These are phyloP conservation scores for Cyclophora albipunctata DNA, from an alignment of 2,888 invertebrate genomes.

Conservation along the genomic window DNA sequence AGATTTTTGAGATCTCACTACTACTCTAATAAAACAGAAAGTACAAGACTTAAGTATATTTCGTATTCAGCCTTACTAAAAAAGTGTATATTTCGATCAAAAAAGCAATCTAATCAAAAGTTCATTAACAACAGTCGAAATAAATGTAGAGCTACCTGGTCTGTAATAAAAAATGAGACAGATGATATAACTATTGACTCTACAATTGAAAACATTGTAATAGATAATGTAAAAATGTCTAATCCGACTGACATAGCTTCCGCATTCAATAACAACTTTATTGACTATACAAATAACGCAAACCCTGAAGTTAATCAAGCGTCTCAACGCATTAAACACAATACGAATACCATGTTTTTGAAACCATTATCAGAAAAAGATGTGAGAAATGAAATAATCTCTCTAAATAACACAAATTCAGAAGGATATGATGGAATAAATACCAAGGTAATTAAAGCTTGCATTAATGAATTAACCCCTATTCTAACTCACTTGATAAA, in stretches of 20 bases:
- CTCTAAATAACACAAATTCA: conserved; percentile 7
- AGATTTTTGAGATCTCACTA: not conserved
- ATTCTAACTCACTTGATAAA: conserved; percentile 6
- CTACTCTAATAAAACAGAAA: not conserved
- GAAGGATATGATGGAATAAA: conserved; percentile 9
- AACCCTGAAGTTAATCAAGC: too few relatives aligned
- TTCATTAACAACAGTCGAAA: not conserved
- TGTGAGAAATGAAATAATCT: conserved; percentile 2
- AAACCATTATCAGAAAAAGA: conserved; percentile 2
- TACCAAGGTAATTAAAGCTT: conserved; percentile 7
- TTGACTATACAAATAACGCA: not conserved
- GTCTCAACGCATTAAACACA: not conserved
- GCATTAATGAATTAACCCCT: not conserved
- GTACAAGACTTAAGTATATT: not conserved
- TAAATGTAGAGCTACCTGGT: not conserved
- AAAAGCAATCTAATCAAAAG: not conserved
- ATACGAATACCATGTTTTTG: conserved; percentile 4
- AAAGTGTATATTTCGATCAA: not conserved
- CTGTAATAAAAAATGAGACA: not conserved
- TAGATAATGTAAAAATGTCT: conserved; percentile 1
- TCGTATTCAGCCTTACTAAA: not conserved
- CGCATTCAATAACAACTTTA: conserved; percentile 3
- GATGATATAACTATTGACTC: not conserved
- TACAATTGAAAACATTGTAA: not conserved
- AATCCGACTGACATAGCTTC: not conserved